Percentiles rank a stretch among this genome's conserved stretches.
These are phyloP conservation scores for Manis javanica DNA, from an alignment of 2,797 vertebrate genomes.

Conservation along the genomic window DNA sequence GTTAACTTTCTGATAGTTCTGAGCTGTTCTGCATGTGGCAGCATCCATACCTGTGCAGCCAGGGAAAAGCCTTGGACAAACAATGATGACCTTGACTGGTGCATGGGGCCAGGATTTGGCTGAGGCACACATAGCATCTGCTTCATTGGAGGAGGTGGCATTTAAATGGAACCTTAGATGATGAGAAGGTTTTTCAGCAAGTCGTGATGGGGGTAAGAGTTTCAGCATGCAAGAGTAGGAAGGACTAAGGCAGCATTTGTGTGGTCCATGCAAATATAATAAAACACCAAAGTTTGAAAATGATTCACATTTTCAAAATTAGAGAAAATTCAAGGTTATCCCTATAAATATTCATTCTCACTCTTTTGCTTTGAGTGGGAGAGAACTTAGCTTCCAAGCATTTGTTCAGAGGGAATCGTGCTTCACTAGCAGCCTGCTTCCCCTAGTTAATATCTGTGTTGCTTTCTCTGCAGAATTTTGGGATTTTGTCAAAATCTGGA, in stretches of 20 bases:
- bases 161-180: slow-evolving; percentile 73
- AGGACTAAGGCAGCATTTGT: slow-evolving; percentile 52
- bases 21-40: neutral
- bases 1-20: neutral
- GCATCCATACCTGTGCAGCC: neutral
- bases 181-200: slow-evolving; percentile 64
- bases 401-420: slow-evolving; percentile 58
- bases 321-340: slow-evolving; percentile 70
- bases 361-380: slow-evolving; percentile 76
- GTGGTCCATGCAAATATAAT: slow-evolving; percentile 59
- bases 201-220: slow-evolving; percentile 55
- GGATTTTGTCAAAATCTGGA: slow-evolving; percentile 34
- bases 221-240: slow-evolving; percentile 47
- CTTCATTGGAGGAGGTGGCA: slow-evolving; percentile 60
- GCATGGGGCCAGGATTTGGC: neutral
- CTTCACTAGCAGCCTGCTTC: slow-evolving; percentile 45
- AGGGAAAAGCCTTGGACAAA: slow-evolving; percentile 28
- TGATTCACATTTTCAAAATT: slow-evolving; percentile 77
- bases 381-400: slow-evolving; percentile 56
- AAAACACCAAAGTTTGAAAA: slow-evolving; percentile 63
- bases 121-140: slow-evolving; percentile 49
- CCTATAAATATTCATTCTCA: slow-evolving; percentile 76
- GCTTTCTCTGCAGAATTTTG: slow-evolving; percentile 6
- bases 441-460: slow-evolving; percentile 57
- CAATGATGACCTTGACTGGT: neutral